phyloP scores from a whole-genome alignment of 30 jellyfish, hydroid and myxozoan genomes.

The Aurelia sp. region DNA sequence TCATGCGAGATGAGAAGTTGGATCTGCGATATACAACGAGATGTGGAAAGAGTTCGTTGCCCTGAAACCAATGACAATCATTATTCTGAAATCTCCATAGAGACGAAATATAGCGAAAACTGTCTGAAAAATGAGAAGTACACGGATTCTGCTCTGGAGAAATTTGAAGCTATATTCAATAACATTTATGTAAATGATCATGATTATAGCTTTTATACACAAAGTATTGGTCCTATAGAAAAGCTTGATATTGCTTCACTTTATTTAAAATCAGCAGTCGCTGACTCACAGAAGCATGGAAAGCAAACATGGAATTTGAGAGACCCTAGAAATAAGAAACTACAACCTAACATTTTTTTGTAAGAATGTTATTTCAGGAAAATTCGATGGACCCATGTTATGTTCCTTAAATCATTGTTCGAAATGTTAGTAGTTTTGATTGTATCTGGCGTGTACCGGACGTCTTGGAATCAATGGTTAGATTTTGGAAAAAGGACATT shows the following conservation, averaged over 20 bases:
- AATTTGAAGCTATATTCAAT: constrained; percentile 16
- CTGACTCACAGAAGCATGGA: neutral
- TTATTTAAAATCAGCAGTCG: constrained; percentile 33
- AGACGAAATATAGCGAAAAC: neutral
- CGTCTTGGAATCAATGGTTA: no score
- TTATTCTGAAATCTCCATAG: neutral
- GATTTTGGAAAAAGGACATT: no score
- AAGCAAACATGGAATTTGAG: constrained; percentile 40
- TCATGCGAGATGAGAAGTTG: constrained; percentile 20
- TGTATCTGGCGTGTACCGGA: no score
- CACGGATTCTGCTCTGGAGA: constrained; percentile 7
- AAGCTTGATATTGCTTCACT: constrained; percentile 26
- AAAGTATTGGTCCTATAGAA: neutral
- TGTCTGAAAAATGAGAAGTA: neutral
- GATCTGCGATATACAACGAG: constrained; percentile 36
- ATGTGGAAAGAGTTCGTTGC: constrained; percentile 1
- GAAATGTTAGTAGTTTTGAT: no score
- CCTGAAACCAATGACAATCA: neutral
- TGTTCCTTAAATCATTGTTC: no score
- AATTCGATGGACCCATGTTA: no score
- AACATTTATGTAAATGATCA: neutral
- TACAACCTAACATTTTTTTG: constrained; percentile 18
- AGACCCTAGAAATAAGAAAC: constrained; percentile 50
- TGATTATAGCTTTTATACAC: no score
- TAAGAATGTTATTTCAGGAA: neutral